Evolutionary conservation across 2,888 invertebrate species (phyloP), one percentile per base, ranked within the genome.

Genomic region (Drosophila fungiperda): DNA sequence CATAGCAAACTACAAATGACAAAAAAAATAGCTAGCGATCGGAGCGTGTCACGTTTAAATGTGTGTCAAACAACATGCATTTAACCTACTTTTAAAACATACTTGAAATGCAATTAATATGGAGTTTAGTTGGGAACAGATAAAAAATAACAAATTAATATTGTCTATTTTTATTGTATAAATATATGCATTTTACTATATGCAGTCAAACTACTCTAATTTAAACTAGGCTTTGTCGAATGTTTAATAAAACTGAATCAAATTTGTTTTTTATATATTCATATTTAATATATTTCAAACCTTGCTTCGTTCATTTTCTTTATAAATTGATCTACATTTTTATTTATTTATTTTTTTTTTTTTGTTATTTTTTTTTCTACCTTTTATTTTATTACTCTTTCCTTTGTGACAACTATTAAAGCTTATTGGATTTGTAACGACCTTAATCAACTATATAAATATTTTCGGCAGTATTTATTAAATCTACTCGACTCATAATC

Each of bases 91-190:
- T 45, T 45, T 8, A 23, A 40, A n/a, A 55, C 36, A 17, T 7
- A 26, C 32, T 70, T 57, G 52, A 48, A 71, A 64, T 50, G 70
- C 49, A 17, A 23, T 49, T 26, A 49, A 29, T 49, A 49, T 29
- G 26, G 0, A 29, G 26, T 26, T 49, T 6, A 11, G 49, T 26
- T 49, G 11, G 9, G 49, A 45, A 23, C 15, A 15, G 45, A 45
- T 45, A 45, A 7, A 1, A 45, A 15, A 45, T 23, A 45, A 45
- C 12, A 0, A 12, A 20, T 12, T 12, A 12, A 45, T 20, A 12
- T 20, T 12, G 7, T 20, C 3, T 20, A 20, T 20, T 20, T 45
- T 3, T 26, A 26, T 26, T 26, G 3, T 26, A 26, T 26, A 3
- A 20, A 6, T 20, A 20, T 5, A 11, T 1, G n/a, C 11, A 42